phyloP scores from a whole-genome alignment of 2,113 vertebrate genomes.

The Actenoides lindsayi region DNA sequence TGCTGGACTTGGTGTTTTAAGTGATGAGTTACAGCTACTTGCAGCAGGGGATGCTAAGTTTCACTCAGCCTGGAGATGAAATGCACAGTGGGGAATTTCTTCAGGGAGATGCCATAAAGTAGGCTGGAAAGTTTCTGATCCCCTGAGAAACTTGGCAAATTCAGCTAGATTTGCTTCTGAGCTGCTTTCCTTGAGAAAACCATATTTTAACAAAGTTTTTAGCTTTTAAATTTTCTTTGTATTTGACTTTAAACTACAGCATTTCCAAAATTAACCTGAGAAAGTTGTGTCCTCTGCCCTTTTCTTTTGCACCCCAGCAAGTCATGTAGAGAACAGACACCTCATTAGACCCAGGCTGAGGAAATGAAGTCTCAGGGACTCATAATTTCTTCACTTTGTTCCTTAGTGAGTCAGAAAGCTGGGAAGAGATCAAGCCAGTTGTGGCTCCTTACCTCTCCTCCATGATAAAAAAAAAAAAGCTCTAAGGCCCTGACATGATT shows the following conservation, averaged over 20 bases:
- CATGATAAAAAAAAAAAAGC: background rate
- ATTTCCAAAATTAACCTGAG: background rate
- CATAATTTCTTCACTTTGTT: background rate
- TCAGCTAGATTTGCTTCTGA: background rate
- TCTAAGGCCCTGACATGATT: background rate
- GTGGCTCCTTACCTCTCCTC: background rate
- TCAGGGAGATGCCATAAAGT: no score
- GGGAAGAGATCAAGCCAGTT: background rate
- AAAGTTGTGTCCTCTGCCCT: background rate
- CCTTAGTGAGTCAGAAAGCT: background rate
- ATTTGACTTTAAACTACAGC: background rate
- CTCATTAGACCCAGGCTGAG: background rate
- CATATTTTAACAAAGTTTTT: accelerated
- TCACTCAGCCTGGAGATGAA: background rate
- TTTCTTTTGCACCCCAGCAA: background rate
- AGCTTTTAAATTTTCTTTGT: background rate
- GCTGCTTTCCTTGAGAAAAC: background rate
- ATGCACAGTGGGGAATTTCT: background rate
- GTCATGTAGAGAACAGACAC: no score
- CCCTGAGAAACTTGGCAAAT: background rate
- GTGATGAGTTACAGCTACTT: background rate
- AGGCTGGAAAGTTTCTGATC: background rate
- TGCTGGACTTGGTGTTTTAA: background rate
- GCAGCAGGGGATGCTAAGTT: background rate
- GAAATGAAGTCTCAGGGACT: background rate